phyloP scores from a whole-genome alignment of 2,888 invertebrate species.

The Trachelus stipa region DNA sequence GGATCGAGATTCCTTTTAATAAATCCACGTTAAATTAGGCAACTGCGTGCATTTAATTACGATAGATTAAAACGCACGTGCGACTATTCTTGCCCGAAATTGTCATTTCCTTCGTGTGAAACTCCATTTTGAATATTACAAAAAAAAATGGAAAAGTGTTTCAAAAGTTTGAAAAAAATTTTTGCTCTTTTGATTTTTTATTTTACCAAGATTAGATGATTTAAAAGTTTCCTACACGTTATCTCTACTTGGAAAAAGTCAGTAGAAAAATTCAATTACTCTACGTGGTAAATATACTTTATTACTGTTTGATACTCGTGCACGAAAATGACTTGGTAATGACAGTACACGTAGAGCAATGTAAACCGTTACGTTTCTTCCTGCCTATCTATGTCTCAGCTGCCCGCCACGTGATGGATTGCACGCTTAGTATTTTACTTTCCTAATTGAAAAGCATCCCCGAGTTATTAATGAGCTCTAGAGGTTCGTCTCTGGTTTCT shows the following conservation, averaged over 20 bases:
- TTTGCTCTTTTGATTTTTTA: background rate
- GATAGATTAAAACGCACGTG: background rate
- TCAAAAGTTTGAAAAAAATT: background rate
- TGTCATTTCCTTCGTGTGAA: background rate
- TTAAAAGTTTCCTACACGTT: background rate
- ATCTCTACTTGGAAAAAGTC: background rate
- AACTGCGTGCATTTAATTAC: background rate
- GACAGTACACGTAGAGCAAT: background rate
- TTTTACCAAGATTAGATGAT: background rate
- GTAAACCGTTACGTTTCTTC: background rate
- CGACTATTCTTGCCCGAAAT: background rate
- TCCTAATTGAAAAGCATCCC: conserved; percentile 25
- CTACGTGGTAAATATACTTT: background rate
- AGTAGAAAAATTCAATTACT: background rate
- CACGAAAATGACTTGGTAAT: background rate
- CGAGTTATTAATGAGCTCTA: conserved; percentile 17
- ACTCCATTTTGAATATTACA: background rate
- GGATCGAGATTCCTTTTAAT: background rate
- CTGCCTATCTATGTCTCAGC: background rate
- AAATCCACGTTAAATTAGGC: background rate
- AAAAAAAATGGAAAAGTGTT: background rate
- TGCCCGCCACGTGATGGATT: conserved; percentile 17
- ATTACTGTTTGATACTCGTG: background rate
- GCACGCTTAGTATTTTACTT: conserved; percentile 15
- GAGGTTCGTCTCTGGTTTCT: background rate